phyloP scores from a whole-genome alignment of 1,140 invertebrate genomes.

The Rhynchophorus ferrugineus region DNA sequence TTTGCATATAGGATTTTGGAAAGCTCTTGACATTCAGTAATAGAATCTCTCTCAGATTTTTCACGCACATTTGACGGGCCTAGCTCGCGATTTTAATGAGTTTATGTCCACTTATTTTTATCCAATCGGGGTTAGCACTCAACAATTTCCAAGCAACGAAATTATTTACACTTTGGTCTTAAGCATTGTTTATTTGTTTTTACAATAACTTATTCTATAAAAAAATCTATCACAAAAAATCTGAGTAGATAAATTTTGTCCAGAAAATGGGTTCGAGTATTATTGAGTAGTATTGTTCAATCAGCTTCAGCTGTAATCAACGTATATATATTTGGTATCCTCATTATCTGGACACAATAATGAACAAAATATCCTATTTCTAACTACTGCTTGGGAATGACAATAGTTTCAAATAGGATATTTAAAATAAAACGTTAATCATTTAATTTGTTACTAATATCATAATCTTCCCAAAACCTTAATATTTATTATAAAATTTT shows the following conservation, averaged over 20 bases:
- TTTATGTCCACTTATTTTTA: constrained; percentile 1
- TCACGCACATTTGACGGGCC: not conserved
- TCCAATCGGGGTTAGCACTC: not conserved
- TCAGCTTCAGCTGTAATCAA: not conserved
- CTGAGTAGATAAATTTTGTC: constrained; percentile 10
- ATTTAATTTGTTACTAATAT: constrained; percentile 6
- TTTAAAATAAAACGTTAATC: constrained; percentile 6
- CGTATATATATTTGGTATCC: not conserved
- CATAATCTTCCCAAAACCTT: constrained; percentile 30
- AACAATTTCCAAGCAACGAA: constrained; percentile 8
- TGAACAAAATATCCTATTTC: not conserved
- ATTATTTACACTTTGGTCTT: constrained; percentile 16
- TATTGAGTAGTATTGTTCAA: not conserved
- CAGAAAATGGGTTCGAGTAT: constrained; percentile 4
- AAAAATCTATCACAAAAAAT: constrained; percentile 23
- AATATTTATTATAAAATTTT: constrained; percentile 39
- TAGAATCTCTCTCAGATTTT: not conserved
- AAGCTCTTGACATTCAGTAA: constrained; percentile 23
- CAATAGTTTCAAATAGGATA: constrained; percentile 19
- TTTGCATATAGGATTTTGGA: constrained; percentile 29
- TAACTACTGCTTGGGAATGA: constrained; percentile 27
- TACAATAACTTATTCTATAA: constrained; percentile 13
- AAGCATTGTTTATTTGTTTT: constrained; percentile 12
- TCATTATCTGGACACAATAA: not conserved
- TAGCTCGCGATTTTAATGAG: no score